Base-by-base conservation (phyloP, 1,140 invertebrate genomes). In the Aethina tumida region DNA sequence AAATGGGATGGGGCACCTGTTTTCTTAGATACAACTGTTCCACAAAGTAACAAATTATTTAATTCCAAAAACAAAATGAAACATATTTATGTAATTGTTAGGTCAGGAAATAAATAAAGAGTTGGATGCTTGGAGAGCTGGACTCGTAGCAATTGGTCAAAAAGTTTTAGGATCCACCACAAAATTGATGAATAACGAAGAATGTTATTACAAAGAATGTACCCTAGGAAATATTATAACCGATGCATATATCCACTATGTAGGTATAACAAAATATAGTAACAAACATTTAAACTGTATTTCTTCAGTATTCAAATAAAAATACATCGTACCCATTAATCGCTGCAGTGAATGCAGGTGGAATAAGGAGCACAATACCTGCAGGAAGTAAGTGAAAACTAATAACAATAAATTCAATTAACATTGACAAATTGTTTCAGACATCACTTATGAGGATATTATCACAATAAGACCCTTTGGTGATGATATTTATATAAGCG, bases 211-310 rank as follows among this genome's bases (percentile, higher is more conserved):
- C 8, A 49, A 48, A 0, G 84, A 88, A 56, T 87, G 84, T 51
- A 85, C 81, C 43, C 53, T 87, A 19, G 84, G 81, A n/a, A 84
- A 77, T 55, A 69, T 83, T 8, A 69, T 84, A 22, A 73, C 79
- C 5, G 81, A 86, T 41, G 73, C 79, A 65, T 84, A 17, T 62
- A 80, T 53, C 45, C 60, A 19, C 69, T 73, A 50, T 50, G 63
- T 59, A 22, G 14, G 16, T 2, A 13, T 8, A 17, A 13, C 8
- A 2, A 14, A 4, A 14, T 10, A 22, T 27, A 16, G 34, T 4
- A 22, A 22, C 13, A 17, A 15, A 0, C 24, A 32, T n/a, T n/a
- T n/a, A n/a, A n/a, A n/a, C n/a, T n/a, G n/a, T n/a, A n/a, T n/a
- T n/a, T 8, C 8, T 31, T 8, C 8, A 31, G 29, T 31, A n/a